These are phyloP conservation scores for Irena cyanogastra DNA, from an alignment of 2,113 vertebrate genomes.

Conservation along the genomic window DNA sequence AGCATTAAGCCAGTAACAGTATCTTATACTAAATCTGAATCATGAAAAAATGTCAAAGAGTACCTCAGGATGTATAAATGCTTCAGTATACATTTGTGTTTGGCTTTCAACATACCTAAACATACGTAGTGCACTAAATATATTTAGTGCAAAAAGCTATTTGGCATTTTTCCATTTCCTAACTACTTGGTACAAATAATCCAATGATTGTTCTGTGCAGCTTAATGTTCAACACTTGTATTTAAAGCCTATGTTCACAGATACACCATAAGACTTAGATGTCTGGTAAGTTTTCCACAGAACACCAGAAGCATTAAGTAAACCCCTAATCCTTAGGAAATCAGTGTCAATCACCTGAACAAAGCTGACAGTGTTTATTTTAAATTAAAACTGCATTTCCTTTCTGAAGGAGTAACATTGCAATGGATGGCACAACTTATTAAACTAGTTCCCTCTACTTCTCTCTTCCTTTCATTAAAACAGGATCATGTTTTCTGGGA, in stretches of 20 bases:
- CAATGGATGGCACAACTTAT: background rate
- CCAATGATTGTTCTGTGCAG: background rate
- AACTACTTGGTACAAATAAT: slow-evolving; percentile 2
- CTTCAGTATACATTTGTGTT: background rate
- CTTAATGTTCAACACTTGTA: background rate
- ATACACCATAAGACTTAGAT: background rate
- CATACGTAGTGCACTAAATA: background rate
- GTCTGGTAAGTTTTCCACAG: background rate
- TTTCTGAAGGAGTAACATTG: background rate
- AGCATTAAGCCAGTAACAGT: background rate
- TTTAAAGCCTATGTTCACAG: background rate
- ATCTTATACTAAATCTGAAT: background rate
- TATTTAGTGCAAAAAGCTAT: background rate
- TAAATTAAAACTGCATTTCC: background rate
- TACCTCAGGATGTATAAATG: background rate
- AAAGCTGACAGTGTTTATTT: background rate
- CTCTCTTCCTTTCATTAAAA: background rate
- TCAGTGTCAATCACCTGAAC: background rate
- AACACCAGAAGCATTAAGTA: background rate
- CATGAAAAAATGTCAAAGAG: background rate
- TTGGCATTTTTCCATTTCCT: slow-evolving; percentile 7
- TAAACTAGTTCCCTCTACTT: background rate
- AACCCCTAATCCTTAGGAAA: background rate
- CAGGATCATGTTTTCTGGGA: background rate
- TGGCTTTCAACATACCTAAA: background rate